These are phyloP conservation scores for Leucoraja erinaceus DNA, from an alignment of 2,113 vertebrate genomes.

Conservation along the genomic window DNA sequence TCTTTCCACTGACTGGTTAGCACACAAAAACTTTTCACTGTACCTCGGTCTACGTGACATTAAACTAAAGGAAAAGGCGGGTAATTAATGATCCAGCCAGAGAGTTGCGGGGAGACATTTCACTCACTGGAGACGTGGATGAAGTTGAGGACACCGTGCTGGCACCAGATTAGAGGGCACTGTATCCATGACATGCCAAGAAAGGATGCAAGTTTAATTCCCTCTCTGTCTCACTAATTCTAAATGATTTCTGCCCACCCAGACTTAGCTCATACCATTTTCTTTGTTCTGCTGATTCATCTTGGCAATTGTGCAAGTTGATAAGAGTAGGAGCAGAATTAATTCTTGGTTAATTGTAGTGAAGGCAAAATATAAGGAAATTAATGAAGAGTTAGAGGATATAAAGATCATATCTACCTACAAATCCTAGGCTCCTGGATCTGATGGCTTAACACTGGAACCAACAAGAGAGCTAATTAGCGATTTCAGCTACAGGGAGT, in stretches of 20 bases:
- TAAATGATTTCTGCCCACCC: background rate
- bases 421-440: background rate
- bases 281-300: background rate
- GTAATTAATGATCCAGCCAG: background rate
- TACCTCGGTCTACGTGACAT: no score
- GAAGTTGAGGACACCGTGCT: background rate
- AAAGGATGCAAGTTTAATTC: background rate
- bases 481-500: background rate
- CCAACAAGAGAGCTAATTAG: background rate
- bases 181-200: background rate
- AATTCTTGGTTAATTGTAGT: background rate
- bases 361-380: background rate
- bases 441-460: background rate
- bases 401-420: background rate
- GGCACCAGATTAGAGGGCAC: background rate
- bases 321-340: background rate
- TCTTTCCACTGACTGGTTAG: no score
- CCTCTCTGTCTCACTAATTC: background rate
- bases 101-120: background rate
- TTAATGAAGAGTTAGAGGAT: background rate
- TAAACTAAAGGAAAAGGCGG: background rate
- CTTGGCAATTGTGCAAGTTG: background rate
- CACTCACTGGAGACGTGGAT: background rate
- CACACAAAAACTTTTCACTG: no score
- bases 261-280: background rate